Conservation (phyloP, 2,888 invertebrate genomes). For the Caenorhabditis zanzibari region DNA sequence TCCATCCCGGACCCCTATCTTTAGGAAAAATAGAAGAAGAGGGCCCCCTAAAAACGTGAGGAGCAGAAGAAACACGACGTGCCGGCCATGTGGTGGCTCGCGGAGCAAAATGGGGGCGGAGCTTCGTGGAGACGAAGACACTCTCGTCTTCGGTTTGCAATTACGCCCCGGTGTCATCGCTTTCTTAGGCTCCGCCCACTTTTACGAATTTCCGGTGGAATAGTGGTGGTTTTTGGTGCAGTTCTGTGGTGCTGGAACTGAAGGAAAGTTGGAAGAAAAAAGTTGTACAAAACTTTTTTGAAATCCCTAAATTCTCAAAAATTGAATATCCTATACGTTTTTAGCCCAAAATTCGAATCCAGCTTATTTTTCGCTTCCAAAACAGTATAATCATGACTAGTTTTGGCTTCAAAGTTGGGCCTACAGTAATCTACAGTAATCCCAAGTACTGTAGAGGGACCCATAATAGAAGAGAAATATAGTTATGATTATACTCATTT, state of each 20-base stretch:
- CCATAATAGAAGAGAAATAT: too few species aligned
- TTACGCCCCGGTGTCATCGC: constrained; percentile 14
- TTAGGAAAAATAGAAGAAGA: too few species aligned
- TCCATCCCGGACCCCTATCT: too few species aligned
- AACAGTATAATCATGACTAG: too few species aligned
- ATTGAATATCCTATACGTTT: too few species aligned
- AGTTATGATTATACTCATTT: too few species aligned
- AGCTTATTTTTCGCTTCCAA: too few species aligned
- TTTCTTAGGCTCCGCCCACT: constrained; percentile 10
- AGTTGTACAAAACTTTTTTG: not conserved
- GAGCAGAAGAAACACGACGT: constrained; percentile 27
- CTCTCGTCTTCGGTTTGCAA: constrained; percentile 21
- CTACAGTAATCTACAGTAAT: too few species aligned
- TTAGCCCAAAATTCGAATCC: too few species aligned
- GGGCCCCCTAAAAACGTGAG: constrained; percentile 10
- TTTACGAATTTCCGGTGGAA: constrained; percentile 23
- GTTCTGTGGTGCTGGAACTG: not conserved
- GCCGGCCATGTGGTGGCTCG: constrained; percentile 28
- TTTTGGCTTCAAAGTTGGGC: too few species aligned
- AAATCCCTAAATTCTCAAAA: too few species aligned
- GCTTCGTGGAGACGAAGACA: not conserved
- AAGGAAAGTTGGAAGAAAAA: not conserved
- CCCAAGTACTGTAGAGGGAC: too few species aligned
- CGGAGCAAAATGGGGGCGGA: constrained; percentile 9
- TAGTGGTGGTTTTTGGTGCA: not conserved